Base-by-base conservation (phyloP, 2,888 invertebrate species). In the Euplexia lucipara region DNA sequence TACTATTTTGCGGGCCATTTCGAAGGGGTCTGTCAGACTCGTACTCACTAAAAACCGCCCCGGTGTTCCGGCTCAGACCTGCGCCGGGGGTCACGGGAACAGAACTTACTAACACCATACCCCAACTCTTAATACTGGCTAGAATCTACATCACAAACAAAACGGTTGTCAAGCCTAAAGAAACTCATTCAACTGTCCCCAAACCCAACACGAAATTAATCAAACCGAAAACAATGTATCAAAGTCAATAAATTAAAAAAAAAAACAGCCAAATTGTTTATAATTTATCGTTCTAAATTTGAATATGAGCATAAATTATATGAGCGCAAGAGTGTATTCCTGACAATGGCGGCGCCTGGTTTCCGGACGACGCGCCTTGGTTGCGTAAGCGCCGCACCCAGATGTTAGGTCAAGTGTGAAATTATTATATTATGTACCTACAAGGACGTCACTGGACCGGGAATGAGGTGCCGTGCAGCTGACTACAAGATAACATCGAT, bases 351-450 rank as follows among this genome's bases (percentile, higher is more conserved):
- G 83, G 82, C 83, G 83, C 82, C 84, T 66, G 58, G 53, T 59
- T 83, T 86, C 87, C 87, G 80, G 79, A 64, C 84, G 80, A 86
- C 65, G 66, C 66, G 72, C 83, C 83, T 78, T 71, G 60, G 58
- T 78, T 78, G 72, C 82, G 78, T 74, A 70, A 78, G 39, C 51
- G 44, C 62, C 77, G 67, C 70, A 56, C 82, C 80, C 67, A 65
- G 49, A 76, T 80, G 58, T 51, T 53, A 61, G 42, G 57, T 79
- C 68, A 69, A 77, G 80, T 77, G 62, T 79, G 74, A 70, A 77
- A 69, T 73, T 68, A 72, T 70, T 69, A 72, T 65, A 66, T 65
- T 18, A n/a, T 57, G 54, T 56, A n/a, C n/a, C n/a, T 53, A 60
- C 79, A 81, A 80, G 79, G 81, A 35, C 78, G 18, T 35, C 57